Evolutionary conservation across 2,113 vertebrate genomes (phyloP).

Genomic region (Phylloscopus trochilus): DNA sequence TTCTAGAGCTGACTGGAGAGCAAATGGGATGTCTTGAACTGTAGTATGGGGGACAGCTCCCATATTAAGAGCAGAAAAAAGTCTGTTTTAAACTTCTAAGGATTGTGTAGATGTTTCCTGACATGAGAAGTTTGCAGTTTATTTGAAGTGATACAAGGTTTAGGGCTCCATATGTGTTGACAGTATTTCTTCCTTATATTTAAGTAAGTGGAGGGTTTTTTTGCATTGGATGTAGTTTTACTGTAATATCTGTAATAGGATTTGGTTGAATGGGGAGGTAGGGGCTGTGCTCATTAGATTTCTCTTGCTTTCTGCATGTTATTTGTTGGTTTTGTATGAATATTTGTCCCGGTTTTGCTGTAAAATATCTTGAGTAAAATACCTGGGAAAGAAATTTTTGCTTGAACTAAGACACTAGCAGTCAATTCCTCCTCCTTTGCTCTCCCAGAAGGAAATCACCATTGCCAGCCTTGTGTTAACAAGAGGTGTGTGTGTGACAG

Average conservation of each 20-base stretch:
- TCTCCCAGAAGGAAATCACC: background rate
- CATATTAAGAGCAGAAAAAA: background rate
- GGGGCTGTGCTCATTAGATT: background rate
- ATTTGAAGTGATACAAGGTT: background rate
- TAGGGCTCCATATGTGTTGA: background rate
- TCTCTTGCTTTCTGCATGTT: background rate
- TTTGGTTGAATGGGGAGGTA: background rate
- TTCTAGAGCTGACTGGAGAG: background rate
- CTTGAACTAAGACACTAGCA: background rate
- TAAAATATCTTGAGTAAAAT: background rate
- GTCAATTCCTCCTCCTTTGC: background rate
- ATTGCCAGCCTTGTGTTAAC: background rate
- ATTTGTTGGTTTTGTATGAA: background rate
- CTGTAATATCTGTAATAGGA: background rate
- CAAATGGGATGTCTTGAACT: background rate
- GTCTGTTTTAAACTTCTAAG: background rate
- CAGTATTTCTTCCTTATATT: background rate
- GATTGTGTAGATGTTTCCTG: background rate
- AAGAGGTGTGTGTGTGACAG: accelerated
- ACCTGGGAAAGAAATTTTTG: background rate
- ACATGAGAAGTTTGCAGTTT: background rate
- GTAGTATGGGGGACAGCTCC: background rate
- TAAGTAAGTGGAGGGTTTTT: background rate
- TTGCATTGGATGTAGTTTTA: background rate
- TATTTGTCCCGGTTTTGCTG: background rate